These are phyloP conservation scores for Ispidina lecontei DNA, from an alignment of 2,797 vertebrate species.

Conservation along the genomic window DNA sequence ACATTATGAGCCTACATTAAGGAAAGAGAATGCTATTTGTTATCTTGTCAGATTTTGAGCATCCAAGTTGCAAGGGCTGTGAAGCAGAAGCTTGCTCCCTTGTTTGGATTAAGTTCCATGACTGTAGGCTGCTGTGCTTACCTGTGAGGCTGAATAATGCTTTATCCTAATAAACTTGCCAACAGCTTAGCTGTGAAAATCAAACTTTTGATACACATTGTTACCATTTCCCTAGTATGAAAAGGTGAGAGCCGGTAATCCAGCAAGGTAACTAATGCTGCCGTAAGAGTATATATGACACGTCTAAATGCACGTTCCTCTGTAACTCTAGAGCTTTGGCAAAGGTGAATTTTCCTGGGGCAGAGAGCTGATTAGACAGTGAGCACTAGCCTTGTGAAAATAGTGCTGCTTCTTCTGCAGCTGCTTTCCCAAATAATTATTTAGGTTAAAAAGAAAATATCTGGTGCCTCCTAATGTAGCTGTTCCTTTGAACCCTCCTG, in stretches of 20 bases:
- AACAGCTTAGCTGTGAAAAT: not conserved
- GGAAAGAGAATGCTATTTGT: not conserved
- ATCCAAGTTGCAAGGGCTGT: not conserved
- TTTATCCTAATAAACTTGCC: too few species aligned
- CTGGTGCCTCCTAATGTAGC: not conserved
- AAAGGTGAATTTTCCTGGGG: not conserved
- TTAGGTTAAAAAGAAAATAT: not conserved
- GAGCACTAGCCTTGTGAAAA: not conserved
- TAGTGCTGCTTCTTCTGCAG: not conserved
- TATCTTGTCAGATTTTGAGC: not conserved
- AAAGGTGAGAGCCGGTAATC: not conserved
- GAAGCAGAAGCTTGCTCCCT: not conserved
- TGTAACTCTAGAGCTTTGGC: not conserved
- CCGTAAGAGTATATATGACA: not conserved
- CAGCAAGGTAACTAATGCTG: not conserved
- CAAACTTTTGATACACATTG: not conserved
- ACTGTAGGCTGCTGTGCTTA: not conserved
- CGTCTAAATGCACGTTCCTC: not conserved
- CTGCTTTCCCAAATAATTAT: not conserved
- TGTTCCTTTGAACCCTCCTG: not conserved
- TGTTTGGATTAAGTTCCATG: not conserved
- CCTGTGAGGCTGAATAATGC: not conserved
- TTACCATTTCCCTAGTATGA: not conserved
- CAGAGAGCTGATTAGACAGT: not conserved
- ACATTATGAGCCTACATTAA: not conserved